These are phyloP conservation scores for Argya squamiceps DNA, from an alignment of 2,797 vertebrate genomes.

Conservation along the genomic window DNA sequence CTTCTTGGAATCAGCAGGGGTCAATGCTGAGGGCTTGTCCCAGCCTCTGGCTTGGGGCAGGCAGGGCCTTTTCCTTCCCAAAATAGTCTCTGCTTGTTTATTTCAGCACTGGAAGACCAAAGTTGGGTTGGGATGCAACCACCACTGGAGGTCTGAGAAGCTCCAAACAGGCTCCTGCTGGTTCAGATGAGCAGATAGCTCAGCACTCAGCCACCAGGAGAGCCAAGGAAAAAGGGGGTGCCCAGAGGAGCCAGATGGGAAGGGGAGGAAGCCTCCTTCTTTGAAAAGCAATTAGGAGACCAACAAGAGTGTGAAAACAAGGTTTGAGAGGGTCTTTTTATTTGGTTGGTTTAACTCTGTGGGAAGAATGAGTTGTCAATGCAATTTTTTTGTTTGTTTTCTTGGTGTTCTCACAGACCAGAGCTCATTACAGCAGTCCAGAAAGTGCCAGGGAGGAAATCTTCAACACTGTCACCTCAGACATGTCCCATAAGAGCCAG, in stretches of 20 bases:
- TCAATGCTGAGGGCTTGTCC: not conserved
- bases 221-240: not conserved
- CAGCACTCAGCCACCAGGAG: not conserved
- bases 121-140: not conserved
- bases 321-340: not conserved
- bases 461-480: not conserved
- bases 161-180: not conserved
- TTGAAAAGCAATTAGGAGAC: not conserved
- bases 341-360: not conserved
- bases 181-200: not conserved
- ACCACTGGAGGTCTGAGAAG: not conserved
- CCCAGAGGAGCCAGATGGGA: not conserved
- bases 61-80: not conserved
- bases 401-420: not conserved
- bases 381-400: not conserved
- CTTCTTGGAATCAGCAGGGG: not conserved
- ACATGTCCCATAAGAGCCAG: not conserved
- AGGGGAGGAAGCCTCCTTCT: not conserved
- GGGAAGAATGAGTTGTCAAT: not conserved
- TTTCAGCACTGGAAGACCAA: not conserved
- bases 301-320: not conserved
- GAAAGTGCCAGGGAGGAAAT: not conserved
- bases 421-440: not conserved
- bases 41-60: not conserved
- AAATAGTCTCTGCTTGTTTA: not conserved